Evolutionary conservation across 2,888 invertebrate genomes (phyloP), one percentile per base, ranked within the genome.

Genomic region (Dusona sp.): DNA sequence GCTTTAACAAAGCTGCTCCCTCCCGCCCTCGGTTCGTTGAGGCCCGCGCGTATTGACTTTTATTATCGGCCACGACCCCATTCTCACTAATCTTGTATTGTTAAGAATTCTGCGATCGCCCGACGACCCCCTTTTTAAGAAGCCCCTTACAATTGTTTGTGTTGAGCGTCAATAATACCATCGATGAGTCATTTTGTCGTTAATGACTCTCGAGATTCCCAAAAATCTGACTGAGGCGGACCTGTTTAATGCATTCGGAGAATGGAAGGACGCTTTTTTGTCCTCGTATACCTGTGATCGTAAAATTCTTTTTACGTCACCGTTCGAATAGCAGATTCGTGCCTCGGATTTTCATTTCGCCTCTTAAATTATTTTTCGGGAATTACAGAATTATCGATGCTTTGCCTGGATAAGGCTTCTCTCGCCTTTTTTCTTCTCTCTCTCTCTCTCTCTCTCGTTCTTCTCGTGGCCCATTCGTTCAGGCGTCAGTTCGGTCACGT

Each of bases 21-120:
- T 45, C 57, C 45, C 67, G 16, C 51, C 54, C 29, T 29, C 25
- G 68, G 22, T 29, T n/a, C 64, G 64, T 48, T 54, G 57, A 54
- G 36, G 64, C 65, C 19, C 36, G 77, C 45, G 68, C 38, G 22
- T 82, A 82, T 82, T 77, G 82, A 82, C 82, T 82, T 82, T 82
- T 82, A 79, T 75, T 84, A 84, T 87, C 87, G 84, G 79, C 84
- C 72, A 84, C 84, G 87, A 84, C 87, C 84, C 84, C 87, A 72
- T 84, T 84, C 54, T 64, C 36, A 38, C 51, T 87, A 87, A 87
- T 87, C 87, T 84, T 29, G 65, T 84, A 78, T 79, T 54, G 72
- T 54, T 13, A 67, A 75, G 79, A 84, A 79, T 87, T 79, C 86
- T 42, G 57, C 73, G 73, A 73, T 61, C 65, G 77, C 72, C 38